Conservation (phyloP, 2,888 invertebrate genomes). For the Cylloceria caligata region DNA sequence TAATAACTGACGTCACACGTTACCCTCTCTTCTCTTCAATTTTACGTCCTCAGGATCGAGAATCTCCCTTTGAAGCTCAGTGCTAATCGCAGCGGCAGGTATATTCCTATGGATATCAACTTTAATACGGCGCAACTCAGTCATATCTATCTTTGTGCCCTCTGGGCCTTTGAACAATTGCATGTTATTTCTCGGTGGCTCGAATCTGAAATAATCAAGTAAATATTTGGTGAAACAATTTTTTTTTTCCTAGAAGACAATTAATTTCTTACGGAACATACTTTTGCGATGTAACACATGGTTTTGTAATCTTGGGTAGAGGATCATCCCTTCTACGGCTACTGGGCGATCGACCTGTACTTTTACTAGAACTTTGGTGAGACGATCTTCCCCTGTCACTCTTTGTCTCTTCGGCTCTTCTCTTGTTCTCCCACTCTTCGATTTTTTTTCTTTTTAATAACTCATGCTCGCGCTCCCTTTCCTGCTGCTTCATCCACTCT, state of each 20-base stretch:
- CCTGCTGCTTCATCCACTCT: constrained; percentile 74
- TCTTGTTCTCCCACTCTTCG: constrained; percentile 72
- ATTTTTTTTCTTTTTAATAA: constrained; percentile 73
- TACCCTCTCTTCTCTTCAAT: constrained; percentile 77
- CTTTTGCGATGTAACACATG: constrained; percentile 70
- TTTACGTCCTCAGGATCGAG: constrained; percentile 74
- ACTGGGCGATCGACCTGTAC: constrained; percentile 29
- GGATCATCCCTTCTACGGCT: constrained; percentile 25
- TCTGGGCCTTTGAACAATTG: constrained; percentile 75
- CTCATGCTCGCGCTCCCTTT: constrained; percentile 72
- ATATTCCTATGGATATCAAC: constrained; percentile 75
- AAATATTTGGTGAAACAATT: neutral
- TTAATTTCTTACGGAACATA: constrained; percentile 15
- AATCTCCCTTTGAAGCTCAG: constrained; percentile 73
- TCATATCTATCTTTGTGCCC: constrained; percentile 68
- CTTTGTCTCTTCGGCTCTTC: constrained; percentile 55
- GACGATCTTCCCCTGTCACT: constrained; percentile 63
- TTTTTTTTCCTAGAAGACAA: no score
- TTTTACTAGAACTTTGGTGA: constrained; percentile 49
- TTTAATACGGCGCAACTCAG: constrained; percentile 73
- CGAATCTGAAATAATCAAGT: constrained; percentile 66
- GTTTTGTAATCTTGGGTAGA: constrained; percentile 25
- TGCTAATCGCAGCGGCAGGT: constrained; percentile 41
- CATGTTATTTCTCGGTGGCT: constrained; percentile 65
- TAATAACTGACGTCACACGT: constrained; percentile 58